Base-by-base conservation (phyloP, 2,888 invertebrate genomes). In the Elmis aenea region DNA sequence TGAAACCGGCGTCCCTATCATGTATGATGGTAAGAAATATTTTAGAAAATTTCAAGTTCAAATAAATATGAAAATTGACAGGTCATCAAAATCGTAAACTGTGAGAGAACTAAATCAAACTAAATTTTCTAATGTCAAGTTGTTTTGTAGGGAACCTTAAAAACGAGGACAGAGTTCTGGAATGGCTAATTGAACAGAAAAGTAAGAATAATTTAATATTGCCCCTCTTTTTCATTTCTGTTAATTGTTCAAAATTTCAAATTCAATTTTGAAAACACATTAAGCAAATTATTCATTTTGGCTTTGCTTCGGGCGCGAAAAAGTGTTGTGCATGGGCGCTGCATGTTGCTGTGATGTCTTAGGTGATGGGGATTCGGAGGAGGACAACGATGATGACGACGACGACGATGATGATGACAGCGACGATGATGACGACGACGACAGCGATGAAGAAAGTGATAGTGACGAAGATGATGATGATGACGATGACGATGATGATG, bases 181-280 rank as follows among this genome's bases (percentile, higher is more conserved):
- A 87, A 79, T 92, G 91, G 91, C 85, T 92, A 75, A 78, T 89
- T 76, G 84, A 87, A 77, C 90, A 91, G 79, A 89, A 90, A 87
- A 89, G 90, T 90, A 90, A 90, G 90, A 79, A 77, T 73, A 15
- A 38, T 29, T 42, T 38, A 31, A 33, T 33, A 31, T 32, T 31
- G 14, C 20, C 34, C 16, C 26, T 18, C 16, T 13, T 30, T n/a
- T 28, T 22, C 24, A 26, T 13, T 39, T 15, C 26, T 32, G 16
- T 37, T 26, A 31, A 12, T n/a, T n/a, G n/a, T n/a, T n/a, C n/a
- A n/a, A n/a, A n/a, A n/a, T n/a, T n/a, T n/a, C n/a, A n/a, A n/a
- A n/a, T n/a, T n/a, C n/a, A n/a, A n/a, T n/a, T n/a, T n/a, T n/a
- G n/a, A n/a, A n/a, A n/a, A n/a, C n/a, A n/a, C n/a, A n/a, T n/a